Percentiles rank a stretch among this genome's conserved stretches.
Evolutionary conservation across 2,888 invertebrate species (phyloP).

Genomic region (Andricus quercusramuli): DNA sequence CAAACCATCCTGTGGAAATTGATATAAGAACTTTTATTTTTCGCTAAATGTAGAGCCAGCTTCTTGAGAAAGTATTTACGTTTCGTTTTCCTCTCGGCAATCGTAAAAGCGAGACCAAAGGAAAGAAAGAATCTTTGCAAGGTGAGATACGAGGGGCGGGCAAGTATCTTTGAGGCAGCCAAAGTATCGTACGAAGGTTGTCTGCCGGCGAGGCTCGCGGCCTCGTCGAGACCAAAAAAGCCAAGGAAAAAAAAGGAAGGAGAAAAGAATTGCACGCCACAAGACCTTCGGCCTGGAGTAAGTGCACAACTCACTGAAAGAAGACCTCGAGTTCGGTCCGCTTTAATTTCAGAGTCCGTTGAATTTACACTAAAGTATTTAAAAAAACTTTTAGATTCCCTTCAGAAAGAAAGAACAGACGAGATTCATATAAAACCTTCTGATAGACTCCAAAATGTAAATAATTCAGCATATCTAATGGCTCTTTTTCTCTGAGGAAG

Average conservation of each 20-base stretch:
- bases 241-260: slow-evolving; percentile 58
- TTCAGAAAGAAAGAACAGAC: not conserved
- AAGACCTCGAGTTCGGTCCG: slow-evolving; percentile 36
- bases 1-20: not conserved
- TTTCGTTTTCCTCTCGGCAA: slow-evolving; percentile 47
- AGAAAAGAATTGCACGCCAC: slow-evolving; percentile 63
- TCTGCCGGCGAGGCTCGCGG: slow-evolving; percentile 72
- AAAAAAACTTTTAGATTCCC: not conserved
- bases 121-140: slow-evolving; percentile 54
- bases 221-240: slow-evolving; percentile 66
- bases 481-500: not conserved
- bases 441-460: not conserved
- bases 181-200: slow-evolving; percentile 72
- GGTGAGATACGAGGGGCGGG: slow-evolving; percentile 57
- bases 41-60: not conserved
- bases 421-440: slow-evolving; percentile 8
- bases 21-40: slow-evolving; percentile 11
- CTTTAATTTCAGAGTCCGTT: slow-evolving; percentile 30
- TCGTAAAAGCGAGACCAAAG: slow-evolving; percentile 52
- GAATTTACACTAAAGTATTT: slow-evolving; percentile 14
- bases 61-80: slow-evolving; percentile 53
- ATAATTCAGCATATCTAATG: not conserved
- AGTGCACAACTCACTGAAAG: slow-evolving; percentile 45
- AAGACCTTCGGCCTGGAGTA: slow-evolving; percentile 55
- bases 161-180: slow-evolving; percentile 61